A percentile compares a stretch with the other conserved stretches of the same genome.
These are phyloP conservation scores for Catostomus latipinnis DNA, from an alignment of 2,797 vertebrate species.

Conservation along the genomic window DNA sequence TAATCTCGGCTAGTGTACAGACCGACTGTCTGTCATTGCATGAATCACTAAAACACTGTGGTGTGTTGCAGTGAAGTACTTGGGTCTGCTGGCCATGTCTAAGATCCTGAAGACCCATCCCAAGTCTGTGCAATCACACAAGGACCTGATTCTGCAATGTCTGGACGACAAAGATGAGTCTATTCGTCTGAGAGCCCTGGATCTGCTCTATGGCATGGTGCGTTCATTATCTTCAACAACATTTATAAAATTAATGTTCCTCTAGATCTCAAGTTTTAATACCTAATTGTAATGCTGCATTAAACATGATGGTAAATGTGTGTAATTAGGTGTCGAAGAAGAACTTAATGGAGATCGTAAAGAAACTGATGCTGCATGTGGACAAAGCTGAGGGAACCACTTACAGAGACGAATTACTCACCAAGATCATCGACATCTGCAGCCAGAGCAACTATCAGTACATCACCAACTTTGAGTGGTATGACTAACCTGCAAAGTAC, in stretches of 20 bases:
- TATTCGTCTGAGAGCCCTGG: constrained; percentile 93
- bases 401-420: constrained; percentile 95
- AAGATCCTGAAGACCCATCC: constrained; percentile 99
- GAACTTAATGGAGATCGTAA: constrained; percentile 99
- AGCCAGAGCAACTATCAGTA: constrained; percentile 99
- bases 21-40: constrained; percentile 5
- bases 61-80: constrained; percentile 90
- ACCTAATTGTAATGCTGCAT: too few relatives aligned
- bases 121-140: constrained; percentile 98
- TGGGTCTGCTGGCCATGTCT: constrained; percentile 97
- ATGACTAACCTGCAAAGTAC: constrained; percentile 37
- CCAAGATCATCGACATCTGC: constrained; percentile 99
- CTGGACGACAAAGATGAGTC: constrained; percentile 99
- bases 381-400: constrained; percentile 98
- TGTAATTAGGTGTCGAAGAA: constrained; percentile 93
- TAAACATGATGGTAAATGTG: not conserved
- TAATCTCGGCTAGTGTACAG: not conserved
- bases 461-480: constrained; percentile 99
- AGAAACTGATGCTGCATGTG: constrained; percentile 97
- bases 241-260: not conserved
- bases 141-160: constrained; percentile 98
- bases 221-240: not conserved
- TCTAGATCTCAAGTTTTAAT: not conserved
- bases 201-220: constrained; percentile 98
- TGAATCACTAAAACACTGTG: constrained; percentile 17